Evolutionary conservation across 2,888 invertebrate species (phyloP).

Genomic region (Hyppa rectilinea): DNA sequence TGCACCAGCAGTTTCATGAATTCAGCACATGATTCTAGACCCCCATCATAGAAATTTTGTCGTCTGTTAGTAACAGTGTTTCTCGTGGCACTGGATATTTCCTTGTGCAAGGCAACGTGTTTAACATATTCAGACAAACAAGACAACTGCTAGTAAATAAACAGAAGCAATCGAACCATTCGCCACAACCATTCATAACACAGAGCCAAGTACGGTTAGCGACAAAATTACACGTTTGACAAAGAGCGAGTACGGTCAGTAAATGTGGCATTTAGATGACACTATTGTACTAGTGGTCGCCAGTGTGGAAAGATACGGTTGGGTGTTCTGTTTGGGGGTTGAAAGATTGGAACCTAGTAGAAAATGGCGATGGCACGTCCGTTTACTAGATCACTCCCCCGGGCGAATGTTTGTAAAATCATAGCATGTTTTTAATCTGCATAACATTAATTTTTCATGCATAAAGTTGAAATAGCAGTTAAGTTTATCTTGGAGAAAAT

Average conservation of each 20-base stretch:
- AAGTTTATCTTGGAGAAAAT: slow-evolving; percentile 2
- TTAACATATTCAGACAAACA: too few species aligned
- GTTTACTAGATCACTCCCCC: neutral
- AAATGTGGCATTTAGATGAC: slow-evolving; percentile 34
- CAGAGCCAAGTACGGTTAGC: slow-evolving; percentile 2
- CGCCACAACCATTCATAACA: neutral
- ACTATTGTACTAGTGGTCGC: slow-evolving; percentile 32
- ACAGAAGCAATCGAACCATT: neutral
- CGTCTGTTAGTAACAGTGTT: too few species aligned
- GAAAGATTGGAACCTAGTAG: neutral
- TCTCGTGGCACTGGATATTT: too few species aligned
- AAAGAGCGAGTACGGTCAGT: slow-evolving; percentile 47
- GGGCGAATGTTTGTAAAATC: too few species aligned
- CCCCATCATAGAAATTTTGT: too few species aligned
- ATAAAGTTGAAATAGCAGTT: neutral
- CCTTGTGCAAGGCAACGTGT: too few species aligned
- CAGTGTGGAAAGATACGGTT: slow-evolving; percentile 10
- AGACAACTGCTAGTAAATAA: too few species aligned
- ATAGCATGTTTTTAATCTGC: too few species aligned
- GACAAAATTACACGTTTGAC: slow-evolving; percentile 41
- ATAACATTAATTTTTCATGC: too few species aligned
- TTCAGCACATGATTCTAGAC: too few species aligned
- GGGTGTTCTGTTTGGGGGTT: neutral
- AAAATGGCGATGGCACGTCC: neutral
- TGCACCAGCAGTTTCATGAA: too few species aligned